These are phyloP conservation scores for Petrocephalus microphthalmus DNA, from an alignment of 2,113 vertebrate species.

Conservation along the genomic window DNA sequence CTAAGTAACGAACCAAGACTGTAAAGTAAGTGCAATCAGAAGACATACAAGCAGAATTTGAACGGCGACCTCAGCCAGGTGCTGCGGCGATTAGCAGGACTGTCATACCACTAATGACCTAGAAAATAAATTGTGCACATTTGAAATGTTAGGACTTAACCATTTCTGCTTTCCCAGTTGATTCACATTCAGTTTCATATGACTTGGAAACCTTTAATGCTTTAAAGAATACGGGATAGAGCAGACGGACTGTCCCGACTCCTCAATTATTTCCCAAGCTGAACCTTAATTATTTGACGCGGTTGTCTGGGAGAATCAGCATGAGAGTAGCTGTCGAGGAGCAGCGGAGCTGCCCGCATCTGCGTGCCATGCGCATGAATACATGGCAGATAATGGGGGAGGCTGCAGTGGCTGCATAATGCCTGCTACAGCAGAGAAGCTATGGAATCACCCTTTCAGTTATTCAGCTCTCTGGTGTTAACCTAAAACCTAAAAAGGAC, in stretches of 20 bases:
- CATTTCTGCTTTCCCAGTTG: background rate
- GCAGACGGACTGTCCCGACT: background rate
- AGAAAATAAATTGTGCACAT: background rate
- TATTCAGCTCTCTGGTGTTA: background rate
- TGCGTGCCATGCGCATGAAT: background rate
- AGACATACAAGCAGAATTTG: background rate
- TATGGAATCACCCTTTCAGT: background rate
- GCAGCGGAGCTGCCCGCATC: background rate
- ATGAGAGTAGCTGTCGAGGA: background rate
- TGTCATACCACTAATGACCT: background rate
- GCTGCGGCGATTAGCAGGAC: background rate
- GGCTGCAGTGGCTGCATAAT: background rate
- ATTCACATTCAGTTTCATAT: background rate
- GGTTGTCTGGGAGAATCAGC: background rate
- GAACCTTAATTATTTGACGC: constrained; percentile 6
- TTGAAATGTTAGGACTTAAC: background rate
- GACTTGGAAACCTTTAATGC: background rate
- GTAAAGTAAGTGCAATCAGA: background rate
- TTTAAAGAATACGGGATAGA: background rate
- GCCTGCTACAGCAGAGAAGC: background rate
- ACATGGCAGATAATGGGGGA: background rate
- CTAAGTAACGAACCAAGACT: background rate
- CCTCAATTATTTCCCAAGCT: background rate
- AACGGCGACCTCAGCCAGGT: background rate
- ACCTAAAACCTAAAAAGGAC: background rate